Evolutionary conservation across 1,140 invertebrate genomes (phyloP), one percentile per base, ranked within the genome.

Genomic region (Xylocopa sonorina): DNA sequence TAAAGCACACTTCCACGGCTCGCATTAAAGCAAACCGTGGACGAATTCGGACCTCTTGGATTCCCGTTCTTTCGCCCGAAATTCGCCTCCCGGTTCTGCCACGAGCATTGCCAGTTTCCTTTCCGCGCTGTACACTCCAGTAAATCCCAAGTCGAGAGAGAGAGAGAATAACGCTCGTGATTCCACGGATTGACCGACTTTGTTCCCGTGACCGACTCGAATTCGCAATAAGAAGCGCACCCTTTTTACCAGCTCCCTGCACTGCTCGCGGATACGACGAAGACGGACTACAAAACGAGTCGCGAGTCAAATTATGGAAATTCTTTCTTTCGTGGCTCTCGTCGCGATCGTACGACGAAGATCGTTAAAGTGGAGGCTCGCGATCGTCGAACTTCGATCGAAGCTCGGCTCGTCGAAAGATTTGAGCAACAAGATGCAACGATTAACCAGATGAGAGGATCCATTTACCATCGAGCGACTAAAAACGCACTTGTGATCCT

Each of bases 141-240:
- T 72, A 72, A 78, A 73, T 78, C 77, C 73, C 38, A 27, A 64
- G 21, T 62, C 60, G 50, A 27, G 50, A 64, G 58, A 53, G 69
- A 53, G 60, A 64, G 58, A 53, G 69, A 53, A 50, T 46, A 73
- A 72, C 57, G 48, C 48, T 64, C 57, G 77, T 73, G 77, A 78
- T 78, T 78, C 73, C 46, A 78, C 48, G 77, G 69, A 78, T 78
- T 78, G 77, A 64, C 77, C 77, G 77, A 78, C 58, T 78, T 78
- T 78, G 41, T 63, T 72, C 68, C 50, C 58, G 38, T 38, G 77
- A 73, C 68, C 57, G 69, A 63, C 53, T 48, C 77, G 68, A 78
- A 78, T 73, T 73, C 68, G 68, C 68, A 78, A 78, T 78, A 78
- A 78, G 77, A 55, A 73, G 34, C 48, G 48, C 29, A 43, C 12